Conservation (phyloP, 2,797 vertebrate species). For the Prionace glauca region DNA sequence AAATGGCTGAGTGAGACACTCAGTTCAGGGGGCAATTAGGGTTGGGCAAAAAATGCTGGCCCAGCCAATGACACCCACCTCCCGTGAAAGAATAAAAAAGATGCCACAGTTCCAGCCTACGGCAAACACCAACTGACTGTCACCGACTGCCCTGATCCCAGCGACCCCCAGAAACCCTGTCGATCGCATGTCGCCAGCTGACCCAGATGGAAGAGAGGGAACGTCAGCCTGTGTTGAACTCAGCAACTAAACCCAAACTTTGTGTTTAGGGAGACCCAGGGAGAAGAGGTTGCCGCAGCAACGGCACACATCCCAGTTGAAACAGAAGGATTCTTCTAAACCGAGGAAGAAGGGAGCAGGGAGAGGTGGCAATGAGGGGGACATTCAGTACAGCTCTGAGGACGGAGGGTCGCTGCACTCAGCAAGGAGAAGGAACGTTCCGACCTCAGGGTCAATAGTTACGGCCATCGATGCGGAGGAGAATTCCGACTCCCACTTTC, state of each 20-base stretch:
- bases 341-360: neutral
- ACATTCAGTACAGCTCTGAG: neutral
- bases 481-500: neutral
- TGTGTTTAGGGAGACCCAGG: constrained; percentile 9
- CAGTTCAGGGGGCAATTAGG: no score
- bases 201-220: neutral
- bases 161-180: neutral
- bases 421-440: neutral
- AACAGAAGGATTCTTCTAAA: neutral
- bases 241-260: neutral
- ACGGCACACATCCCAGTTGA: neutral
- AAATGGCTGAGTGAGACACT: no score
- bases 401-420: neutral
- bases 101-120: no score
- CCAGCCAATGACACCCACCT: no score
- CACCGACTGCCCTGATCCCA: neutral
- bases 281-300: neutral
- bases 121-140: neutral
- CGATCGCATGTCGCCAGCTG: neutral
- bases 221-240: neutral
- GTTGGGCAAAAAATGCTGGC: no score
- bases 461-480: neutral
- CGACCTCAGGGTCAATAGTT: neutral
- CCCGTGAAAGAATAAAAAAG: no score
- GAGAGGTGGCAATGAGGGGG: neutral